These are phyloP conservation scores for Notechis scutatus DNA, from an alignment of 2,113 vertebrate species.

Conservation along the genomic window DNA sequence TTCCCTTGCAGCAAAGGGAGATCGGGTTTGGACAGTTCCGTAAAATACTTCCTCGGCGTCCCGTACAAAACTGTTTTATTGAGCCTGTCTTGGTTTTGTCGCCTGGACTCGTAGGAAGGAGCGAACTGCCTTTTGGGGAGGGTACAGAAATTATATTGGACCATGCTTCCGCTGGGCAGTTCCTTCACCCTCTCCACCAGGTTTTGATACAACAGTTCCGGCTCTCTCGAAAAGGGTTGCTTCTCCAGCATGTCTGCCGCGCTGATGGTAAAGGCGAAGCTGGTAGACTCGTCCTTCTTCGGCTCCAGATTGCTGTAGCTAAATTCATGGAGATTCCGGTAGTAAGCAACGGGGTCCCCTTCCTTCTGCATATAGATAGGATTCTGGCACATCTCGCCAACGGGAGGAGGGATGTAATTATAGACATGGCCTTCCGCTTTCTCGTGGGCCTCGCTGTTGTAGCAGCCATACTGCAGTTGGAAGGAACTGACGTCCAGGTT, in stretches of 20 bases:
- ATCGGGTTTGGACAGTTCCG: conserved; percentile 84
- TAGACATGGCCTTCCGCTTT: conserved; percentile 92
- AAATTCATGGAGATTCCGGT: conserved; percentile 90
- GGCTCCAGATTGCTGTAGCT: conserved; percentile 81
- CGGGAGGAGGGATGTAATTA: conserved; percentile 90
- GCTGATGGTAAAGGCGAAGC: conserved; percentile 89
- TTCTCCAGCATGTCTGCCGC: conserved; percentile 88
- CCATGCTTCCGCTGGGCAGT: conserved; percentile 80
- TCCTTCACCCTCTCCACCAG: conserved; percentile 87
- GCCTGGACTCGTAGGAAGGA: conserved; percentile 85
- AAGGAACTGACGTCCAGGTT: conserved; percentile 91
- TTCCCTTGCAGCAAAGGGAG: conserved; percentile 91
- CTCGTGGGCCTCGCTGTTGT: conserved; percentile 79
- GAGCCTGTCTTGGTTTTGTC: conserved; percentile 88
- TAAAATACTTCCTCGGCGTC: conserved; percentile 93
- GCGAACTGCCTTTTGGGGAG: conserved; percentile 93
- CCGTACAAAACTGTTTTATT: conserved; percentile 95
- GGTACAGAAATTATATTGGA: conserved; percentile 97
- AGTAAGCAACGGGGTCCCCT: conserved; percentile 86
- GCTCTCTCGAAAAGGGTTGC: conserved; percentile 73
- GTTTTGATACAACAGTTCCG: conserved; percentile 93
- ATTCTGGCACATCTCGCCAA: conserved; percentile 97
- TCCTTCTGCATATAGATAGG: conserved; percentile 98
- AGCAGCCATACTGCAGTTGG: conserved; percentile 93
- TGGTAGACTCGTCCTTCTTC: conserved; percentile 79